phyloP scores from a whole-genome alignment of 2,797 vertebrate species.

The Mallotus villosus region DNA sequence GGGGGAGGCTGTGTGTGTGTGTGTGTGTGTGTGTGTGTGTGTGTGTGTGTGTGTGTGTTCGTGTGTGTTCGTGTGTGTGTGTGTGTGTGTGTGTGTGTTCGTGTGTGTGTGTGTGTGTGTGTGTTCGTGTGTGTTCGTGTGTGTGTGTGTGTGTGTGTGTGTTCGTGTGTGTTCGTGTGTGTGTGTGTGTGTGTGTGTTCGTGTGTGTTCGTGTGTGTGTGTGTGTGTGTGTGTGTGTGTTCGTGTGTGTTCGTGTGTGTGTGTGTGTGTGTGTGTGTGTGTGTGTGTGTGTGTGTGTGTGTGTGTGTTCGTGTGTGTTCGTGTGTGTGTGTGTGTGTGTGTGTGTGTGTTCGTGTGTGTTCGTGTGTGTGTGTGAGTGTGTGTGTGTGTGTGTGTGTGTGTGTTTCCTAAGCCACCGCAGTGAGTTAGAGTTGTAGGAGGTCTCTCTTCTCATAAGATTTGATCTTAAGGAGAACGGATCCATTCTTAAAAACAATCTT shows the following conservation, averaged over 20 bases:
- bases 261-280: neutral
- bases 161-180: too few relatives aligned
- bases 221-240: neutral
- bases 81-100: neutral
- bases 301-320: too few relatives aligned
- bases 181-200: neutral
- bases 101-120: too few relatives aligned
- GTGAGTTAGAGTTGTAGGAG: too few relatives aligned
- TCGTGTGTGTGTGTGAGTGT: too few relatives aligned
- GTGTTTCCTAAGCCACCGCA: neutral
- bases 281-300: neutral
- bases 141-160: neutral
- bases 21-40: neutral
- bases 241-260: too few relatives aligned
- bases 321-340: too few relatives aligned
- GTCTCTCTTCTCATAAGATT: too few relatives aligned
- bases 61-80: neutral
- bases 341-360: neutral
- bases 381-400: neutral
- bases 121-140: neutral
- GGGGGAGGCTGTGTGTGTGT: neutral
- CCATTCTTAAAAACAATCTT: too few relatives aligned
- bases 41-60: neutral
- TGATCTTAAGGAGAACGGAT: too few relatives aligned
- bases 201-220: too few relatives aligned